Evolutionary conservation across 2,888 invertebrate genomes (phyloP).

Genomic region (Cerastoderma edule): DNA sequence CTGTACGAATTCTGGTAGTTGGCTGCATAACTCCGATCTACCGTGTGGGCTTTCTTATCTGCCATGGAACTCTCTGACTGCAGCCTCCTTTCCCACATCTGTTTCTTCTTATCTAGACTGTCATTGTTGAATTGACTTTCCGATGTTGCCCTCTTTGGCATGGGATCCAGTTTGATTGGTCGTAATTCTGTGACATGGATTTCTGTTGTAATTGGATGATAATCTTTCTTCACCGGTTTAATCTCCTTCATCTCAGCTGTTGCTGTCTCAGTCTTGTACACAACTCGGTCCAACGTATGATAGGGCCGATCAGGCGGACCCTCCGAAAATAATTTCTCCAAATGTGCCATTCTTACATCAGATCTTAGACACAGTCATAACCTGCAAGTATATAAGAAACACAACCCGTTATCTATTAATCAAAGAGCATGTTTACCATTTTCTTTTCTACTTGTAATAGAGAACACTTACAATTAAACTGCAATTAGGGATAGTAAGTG

Average conservation of each 20-base stretch:
- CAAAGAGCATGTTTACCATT: too few species aligned
- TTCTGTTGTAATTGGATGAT: conserved; percentile 60
- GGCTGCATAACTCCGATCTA: conserved; percentile 11
- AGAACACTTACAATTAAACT: too few species aligned
- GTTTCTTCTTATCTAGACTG: conserved; percentile 1
- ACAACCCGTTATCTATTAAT: too few species aligned
- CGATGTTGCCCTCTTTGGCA: conserved; percentile 31
- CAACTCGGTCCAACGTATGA: conserved; percentile 51
- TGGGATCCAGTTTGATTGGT: conserved; percentile 59
- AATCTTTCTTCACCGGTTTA: conserved; percentile 50
- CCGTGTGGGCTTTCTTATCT: conserved; percentile 30
- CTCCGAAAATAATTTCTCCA: conserved; percentile 56
- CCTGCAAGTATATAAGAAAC: conserved; percentile 29
- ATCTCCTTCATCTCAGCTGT: conserved; percentile 54
- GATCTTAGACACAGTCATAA: neutral
- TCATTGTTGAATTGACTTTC: conserved; percentile 29
- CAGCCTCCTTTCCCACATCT: conserved; percentile 51
- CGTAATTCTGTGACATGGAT: conserved; percentile 61
- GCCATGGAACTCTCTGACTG: conserved; percentile 45
- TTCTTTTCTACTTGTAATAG: too few species aligned
- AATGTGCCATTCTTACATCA: conserved; percentile 45
- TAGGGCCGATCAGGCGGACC: conserved; percentile 52
- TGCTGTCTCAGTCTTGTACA: conserved; percentile 54
- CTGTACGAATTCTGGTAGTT: conserved; percentile 5
- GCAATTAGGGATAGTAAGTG: too few species aligned